Conservation (phyloP, 2,888 invertebrate species). For the Meteorus colon region DNA sequence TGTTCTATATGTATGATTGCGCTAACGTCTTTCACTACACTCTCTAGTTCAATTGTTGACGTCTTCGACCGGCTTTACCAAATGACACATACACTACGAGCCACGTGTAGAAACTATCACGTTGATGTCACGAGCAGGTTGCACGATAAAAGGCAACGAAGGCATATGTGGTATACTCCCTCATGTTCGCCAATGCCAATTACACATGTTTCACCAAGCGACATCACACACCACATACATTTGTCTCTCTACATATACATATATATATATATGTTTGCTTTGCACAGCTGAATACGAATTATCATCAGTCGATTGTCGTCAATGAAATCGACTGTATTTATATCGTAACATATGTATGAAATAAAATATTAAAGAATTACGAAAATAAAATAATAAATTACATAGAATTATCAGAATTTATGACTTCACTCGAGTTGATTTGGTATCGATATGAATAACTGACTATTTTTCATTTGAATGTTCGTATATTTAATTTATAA, state of each 20-base stretch:
- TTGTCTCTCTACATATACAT: neutral
- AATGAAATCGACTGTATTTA: neutral
- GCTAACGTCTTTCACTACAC: conserved; percentile 5
- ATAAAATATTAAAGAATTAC: conserved; percentile 16
- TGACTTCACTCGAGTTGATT: neutral
- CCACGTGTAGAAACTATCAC: conserved; percentile 51
- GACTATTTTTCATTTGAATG: neutral
- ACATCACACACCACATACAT: conserved; percentile 22
- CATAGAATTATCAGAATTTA: neutral
- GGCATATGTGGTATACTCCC: conserved; percentile 40
- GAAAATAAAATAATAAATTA: conserved; percentile 36
- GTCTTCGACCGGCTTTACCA: conserved; percentile 26
- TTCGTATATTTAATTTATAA: neutral
- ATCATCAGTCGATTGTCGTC: conserved; percentile 13
- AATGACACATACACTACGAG: conserved; percentile 39
- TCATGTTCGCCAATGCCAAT: conserved; percentile 49
- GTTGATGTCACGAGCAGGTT: conserved; percentile 51
- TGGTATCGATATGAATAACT: neutral
- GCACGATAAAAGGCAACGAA: conserved; percentile 47
- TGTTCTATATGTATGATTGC: neutral
- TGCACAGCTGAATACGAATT: neutral
- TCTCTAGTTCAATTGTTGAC: conserved; percentile 10
- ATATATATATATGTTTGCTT: neutral
- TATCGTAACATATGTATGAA: neutral
- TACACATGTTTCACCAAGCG: conserved; percentile 48